Evolutionary conservation across 2,797 vertebrate species (phyloP).

Genomic region (Alca torda): DNA sequence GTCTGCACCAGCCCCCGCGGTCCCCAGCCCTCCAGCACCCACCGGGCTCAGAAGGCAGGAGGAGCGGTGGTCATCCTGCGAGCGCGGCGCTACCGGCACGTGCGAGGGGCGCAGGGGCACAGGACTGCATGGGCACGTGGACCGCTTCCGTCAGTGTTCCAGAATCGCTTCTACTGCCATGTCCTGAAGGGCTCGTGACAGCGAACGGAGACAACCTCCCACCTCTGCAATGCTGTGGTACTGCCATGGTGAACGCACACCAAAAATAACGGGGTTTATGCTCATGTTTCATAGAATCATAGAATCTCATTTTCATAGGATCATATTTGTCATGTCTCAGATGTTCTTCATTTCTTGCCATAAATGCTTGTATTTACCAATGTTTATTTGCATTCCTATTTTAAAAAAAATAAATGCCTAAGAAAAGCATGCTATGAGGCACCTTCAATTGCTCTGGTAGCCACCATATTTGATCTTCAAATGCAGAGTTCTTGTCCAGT

Average conservation of each 20-base stretch:
- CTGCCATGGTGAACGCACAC: background rate
- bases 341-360: background rate
- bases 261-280: background rate
- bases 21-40: background rate
- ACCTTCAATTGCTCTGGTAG: background rate
- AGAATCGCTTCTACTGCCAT: background rate
- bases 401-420: background rate
- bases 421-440: background rate
- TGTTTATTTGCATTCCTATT: background rate
- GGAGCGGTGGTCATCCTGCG: accelerated
- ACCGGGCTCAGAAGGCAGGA: background rate
- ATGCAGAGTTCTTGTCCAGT: background rate
- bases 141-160: accelerated
- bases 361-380: background rate
- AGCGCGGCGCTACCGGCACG: accelerated
- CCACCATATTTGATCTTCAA: background rate
- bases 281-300: background rate
- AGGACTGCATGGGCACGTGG: accelerated
- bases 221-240: background rate
- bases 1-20: background rate
- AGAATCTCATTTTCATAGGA: background rate
- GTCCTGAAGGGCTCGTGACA: background rate
- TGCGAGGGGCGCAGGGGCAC: accelerated
- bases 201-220: background rate
- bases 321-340: background rate